Percentiles rank a stretch among this genome's conserved stretches.
phyloP scores from a whole-genome alignment of 1,140 invertebrate genomes.

The Sarcophaga bullata region DNA sequence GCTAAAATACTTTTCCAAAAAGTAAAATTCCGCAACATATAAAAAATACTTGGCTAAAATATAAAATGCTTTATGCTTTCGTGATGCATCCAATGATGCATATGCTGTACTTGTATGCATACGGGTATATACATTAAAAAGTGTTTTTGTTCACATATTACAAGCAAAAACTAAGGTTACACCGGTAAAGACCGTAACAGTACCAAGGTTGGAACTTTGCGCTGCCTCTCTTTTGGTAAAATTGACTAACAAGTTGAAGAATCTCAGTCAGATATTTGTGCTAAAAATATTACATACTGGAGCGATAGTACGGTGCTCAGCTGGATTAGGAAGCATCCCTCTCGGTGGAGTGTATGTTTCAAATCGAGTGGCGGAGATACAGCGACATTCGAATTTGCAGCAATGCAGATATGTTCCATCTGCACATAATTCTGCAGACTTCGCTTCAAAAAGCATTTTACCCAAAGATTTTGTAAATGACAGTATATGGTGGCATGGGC shows the following conservation, averaged over 20 bases:
- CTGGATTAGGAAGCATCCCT: background rate
- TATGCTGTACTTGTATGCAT: constrained; percentile 54
- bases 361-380: constrained; percentile 37
- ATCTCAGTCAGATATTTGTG: background rate
- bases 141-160: constrained; percentile 33
- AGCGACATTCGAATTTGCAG: background rate
- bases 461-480: constrained; percentile 26
- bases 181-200: constrained; percentile 40
- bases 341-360: constrained; percentile 28
- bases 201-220: constrained; percentile 48
- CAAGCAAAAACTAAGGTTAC: constrained; percentile 40
- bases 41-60: constrained; percentile 49
- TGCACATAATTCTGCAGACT: constrained; percentile 33
- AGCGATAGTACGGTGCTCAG: constrained; percentile 20
- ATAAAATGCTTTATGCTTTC: constrained; percentile 52
- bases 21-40: constrained; percentile 48
- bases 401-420: constrained; percentile 38
- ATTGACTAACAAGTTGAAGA: constrained; percentile 33
- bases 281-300: constrained; percentile 13
- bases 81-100: constrained; percentile 52
- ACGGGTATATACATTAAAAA: constrained; percentile 22
- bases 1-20: constrained; percentile 60
- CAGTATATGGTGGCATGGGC: constrained; percentile 38
- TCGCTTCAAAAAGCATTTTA: constrained; percentile 27
- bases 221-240: constrained; percentile 43